A percentile compares a stretch with the other conserved stretches of the same genome.
Conservation (phyloP, 1,140 invertebrate species). For the Sycophaga agraensis region DNA sequence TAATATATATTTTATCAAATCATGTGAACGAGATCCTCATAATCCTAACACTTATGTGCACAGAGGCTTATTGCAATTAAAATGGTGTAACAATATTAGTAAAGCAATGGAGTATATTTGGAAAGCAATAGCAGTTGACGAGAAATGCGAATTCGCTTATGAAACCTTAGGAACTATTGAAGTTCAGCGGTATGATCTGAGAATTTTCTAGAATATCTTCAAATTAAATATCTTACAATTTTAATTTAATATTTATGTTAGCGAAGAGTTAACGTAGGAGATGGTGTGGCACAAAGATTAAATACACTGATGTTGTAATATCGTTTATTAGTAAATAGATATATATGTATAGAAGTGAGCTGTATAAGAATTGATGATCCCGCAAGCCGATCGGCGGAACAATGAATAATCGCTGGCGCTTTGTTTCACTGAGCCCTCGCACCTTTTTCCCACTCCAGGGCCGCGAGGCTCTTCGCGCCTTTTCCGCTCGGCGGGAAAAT, state of each 20-base stretch:
- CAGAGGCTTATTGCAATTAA: slow-evolving; percentile 78
- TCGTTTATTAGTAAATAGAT: too few relatives aligned
- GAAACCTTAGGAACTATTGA: slow-evolving; percentile 93
- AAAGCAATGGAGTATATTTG: slow-evolving; percentile 77
- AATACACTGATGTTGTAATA: too few relatives aligned
- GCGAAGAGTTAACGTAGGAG: too few relatives aligned
- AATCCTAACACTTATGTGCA: slow-evolving; percentile 90
- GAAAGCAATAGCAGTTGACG: slow-evolving; percentile 83
- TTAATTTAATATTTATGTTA: background rate
- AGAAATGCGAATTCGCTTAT: slow-evolving; percentile 91
- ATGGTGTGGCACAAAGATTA: too few relatives aligned
- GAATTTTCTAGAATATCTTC: background rate
- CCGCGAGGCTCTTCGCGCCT: too few relatives aligned
- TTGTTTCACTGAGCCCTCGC: too few relatives aligned
- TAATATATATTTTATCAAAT: slow-evolving; percentile 78
- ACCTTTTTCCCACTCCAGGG: too few relatives aligned
- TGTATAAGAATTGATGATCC: too few relatives aligned
- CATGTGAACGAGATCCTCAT: slow-evolving; percentile 77
- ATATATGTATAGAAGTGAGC: too few relatives aligned
- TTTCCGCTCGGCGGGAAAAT: too few relatives aligned
- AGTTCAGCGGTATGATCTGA: slow-evolving; percentile 75
- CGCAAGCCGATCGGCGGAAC: too few relatives aligned
- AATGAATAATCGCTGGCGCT: too few relatives aligned
- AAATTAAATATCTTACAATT: background rate
- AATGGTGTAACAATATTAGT: slow-evolving; percentile 81